Percentiles rank a stretch among this genome's conserved stretches.
Conservation (phyloP, 2,113 vertebrate species). For the Grus americana region DNA sequence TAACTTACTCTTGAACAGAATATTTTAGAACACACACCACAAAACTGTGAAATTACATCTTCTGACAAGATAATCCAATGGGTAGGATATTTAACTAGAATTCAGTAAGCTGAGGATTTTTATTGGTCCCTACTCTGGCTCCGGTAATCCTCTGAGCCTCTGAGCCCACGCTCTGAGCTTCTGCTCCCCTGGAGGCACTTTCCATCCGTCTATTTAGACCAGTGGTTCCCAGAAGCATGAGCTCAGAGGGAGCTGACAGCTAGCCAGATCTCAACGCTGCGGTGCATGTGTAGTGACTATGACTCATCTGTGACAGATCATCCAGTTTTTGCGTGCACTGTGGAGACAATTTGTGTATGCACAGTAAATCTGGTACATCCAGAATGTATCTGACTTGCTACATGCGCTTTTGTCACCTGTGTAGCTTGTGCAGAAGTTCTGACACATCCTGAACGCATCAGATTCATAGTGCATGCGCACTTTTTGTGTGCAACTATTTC, state of each 20-base stretch:
- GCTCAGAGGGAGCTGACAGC: constrained; percentile 35
- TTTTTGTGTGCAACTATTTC: background rate
- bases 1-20: background rate
- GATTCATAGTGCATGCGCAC: background rate
- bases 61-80: background rate
- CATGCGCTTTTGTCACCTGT: background rate
- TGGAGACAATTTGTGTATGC: background rate
- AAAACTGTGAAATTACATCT: background rate
- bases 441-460: background rate
- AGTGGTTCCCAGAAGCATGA: background rate
- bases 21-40: background rate
- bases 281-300: constrained; percentile 12
- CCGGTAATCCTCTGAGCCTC: background rate
- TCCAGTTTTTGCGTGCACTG: background rate
- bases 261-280: background rate
- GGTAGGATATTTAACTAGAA: background rate
- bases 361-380: background rate
- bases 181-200: background rate
- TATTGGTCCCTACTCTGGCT: background rate
- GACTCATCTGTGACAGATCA: constrained; percentile 34
- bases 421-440: background rate
- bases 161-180: background rate
- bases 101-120: background rate
- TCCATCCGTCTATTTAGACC: background rate
- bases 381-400: background rate